Base-by-base conservation (phyloP, 1,140 invertebrate species). In the Harlomillsia oculata region DNA sequence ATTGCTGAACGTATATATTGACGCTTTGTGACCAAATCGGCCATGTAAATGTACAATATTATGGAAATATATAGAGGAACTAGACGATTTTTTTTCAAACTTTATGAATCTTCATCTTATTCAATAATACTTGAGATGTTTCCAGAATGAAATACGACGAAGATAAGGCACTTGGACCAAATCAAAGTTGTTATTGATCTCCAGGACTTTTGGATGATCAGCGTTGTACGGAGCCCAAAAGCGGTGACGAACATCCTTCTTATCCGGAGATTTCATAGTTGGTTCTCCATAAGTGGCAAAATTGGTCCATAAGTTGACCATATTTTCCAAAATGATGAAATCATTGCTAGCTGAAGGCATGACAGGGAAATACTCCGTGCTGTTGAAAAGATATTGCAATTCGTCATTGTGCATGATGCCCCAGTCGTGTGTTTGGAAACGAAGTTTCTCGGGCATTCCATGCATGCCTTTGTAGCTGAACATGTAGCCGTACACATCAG, bases 381-480 rank as follows among this genome's bases (percentile, higher is more conserved):
- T 56, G 11, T 56, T 56, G 45, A 56, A 56, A 8, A 56, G 16
- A 16, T 56, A 56, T 36, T 56, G 53, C 13, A 56, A 30, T 18
- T 56, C 53, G 41, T 56, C 53, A 28, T 48, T 48, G 45, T 56
- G 53, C 45, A 56, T 49, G 2, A 56, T 43, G 34, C 45, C 45
- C 26, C 45, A 56, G 23, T 56, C 53, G n/a, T 56, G 44, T 11
- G 53, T 37, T 49, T 56, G 53, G 23, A 56, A 56, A 20, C 53
- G 32, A 14, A 56, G 45, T 40, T 56, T 56, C 30, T 56, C 53
- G 20, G 53, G 44, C 16, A 56, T 25, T 51, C 49, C 49, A 49
- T 56, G 53, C 14, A 30, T 18, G 29, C 53, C 53, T 48, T 56
- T 56, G 53, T 56, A 48, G 18, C 44, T 56, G 34, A 56, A 56